Conservation (phyloP, 2,113 vertebrate genomes). For the human region DNA sequence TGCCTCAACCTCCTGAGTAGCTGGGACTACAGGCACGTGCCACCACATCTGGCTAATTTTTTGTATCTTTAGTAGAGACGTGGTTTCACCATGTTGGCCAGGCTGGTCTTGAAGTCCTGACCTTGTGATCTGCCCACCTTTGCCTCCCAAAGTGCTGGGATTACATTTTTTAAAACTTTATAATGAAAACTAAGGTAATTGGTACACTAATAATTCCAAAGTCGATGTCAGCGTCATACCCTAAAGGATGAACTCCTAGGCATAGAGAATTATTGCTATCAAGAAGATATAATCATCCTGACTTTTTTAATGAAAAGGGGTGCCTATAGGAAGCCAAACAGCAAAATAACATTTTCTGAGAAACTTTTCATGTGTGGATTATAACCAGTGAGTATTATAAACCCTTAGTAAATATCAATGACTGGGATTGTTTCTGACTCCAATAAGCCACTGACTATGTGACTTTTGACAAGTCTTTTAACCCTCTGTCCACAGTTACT, state of each 20-base stretch:
- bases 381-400: background rate
- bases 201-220: background rate
- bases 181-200: background rate
- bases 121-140: no score
- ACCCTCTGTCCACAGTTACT: background rate
- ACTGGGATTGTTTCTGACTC: background rate
- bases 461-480: background rate
- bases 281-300: background rate
- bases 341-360: background rate
- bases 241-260: background rate
- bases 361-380: background rate
- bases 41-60: no score
- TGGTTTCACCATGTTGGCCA: no score
- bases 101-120: no score
- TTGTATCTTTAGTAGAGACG: no score
- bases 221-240: background rate
- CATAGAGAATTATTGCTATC: background rate
- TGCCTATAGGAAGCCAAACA: background rate
- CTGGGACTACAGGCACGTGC: no score
- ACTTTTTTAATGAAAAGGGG: constrained; percentile 11
- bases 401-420: background rate
- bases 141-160: no score
- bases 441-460: background rate
- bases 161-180: background rate
- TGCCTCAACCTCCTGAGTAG: no score